phyloP scores from a whole-genome alignment of 2,113 vertebrate genomes.

The Vulpes ferrilata region DNA sequence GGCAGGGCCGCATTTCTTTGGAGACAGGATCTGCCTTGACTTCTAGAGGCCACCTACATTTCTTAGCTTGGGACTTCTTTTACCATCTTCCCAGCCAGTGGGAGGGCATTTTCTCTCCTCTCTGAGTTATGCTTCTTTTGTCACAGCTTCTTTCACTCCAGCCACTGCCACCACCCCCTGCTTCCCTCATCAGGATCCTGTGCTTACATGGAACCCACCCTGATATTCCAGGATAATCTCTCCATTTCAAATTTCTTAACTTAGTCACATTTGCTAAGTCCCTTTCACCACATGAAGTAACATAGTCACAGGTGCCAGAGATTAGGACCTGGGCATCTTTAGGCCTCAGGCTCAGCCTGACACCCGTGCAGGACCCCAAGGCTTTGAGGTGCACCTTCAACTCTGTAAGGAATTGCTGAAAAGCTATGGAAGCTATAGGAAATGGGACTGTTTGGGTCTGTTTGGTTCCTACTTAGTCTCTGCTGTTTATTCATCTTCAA shows the following conservation, averaged over 20 bases:
- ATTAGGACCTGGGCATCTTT: not conserved
- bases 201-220: not conserved
- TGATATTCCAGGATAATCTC: too few species aligned
- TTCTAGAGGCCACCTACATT: rapidly evolving
- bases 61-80: not conserved
- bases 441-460: too few species aligned
- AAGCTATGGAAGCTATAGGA: rapidly evolving
- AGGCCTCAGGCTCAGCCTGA: not conserved
- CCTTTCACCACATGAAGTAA: not conserved
- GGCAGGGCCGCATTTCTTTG: rapidly evolving
- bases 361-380: not conserved
- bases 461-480: not conserved
- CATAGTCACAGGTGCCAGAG: too few species aligned
- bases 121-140: not conserved
- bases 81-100: not conserved
- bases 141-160: not conserved
- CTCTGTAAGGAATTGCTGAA: not conserved
- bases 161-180: not conserved
- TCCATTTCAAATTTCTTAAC: not conserved
- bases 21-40: not conserved
- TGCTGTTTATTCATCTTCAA: not conserved
- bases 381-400: not conserved
- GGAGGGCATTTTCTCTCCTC: not conserved
- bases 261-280: not conserved
- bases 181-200: not conserved